Percentiles rank a stretch among this genome's conserved stretches.
phyloP scores from a whole-genome alignment of 1,140 invertebrate genomes.

The Diprion similis region DNA sequence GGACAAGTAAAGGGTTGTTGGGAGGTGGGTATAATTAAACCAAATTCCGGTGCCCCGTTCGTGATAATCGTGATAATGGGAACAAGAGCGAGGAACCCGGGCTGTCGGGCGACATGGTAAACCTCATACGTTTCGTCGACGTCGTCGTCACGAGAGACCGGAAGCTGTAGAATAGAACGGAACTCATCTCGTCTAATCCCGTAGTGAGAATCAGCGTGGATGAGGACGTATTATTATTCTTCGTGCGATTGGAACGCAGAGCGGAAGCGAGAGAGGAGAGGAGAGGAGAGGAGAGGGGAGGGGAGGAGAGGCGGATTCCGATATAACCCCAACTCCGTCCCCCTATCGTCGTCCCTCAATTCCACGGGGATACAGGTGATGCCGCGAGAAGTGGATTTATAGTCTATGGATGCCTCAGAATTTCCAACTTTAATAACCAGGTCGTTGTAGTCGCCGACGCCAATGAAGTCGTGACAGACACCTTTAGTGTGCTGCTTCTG shows the following conservation, averaged over 20 bases:
- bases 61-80: too few relatives aligned
- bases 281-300: too few relatives aligned
- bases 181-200: neutral
- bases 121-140: too few relatives aligned
- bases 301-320: neutral
- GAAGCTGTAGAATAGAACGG: neutral
- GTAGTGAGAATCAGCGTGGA: neutral
- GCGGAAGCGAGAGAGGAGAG: too few relatives aligned
- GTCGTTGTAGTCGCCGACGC: neutral
- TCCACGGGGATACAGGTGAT: neutral
- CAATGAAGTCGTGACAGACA: conserved; percentile 2
- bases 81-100: too few relatives aligned
- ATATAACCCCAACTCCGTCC: neutral
- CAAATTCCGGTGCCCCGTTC: too few relatives aligned
- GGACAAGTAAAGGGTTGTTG: too few relatives aligned
- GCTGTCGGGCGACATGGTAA: too few relatives aligned
- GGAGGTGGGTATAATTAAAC: too few relatives aligned
- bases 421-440: neutral
- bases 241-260: neutral
- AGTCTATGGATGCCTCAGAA: neutral
- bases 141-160: neutral
- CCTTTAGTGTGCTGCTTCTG: neutral
- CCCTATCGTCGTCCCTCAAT: neutral
- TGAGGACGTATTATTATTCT: neutral
- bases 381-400: neutral